Base-by-base conservation (phyloP, 2,888 invertebrate genomes). In the Leptopilina syphax region DNA sequence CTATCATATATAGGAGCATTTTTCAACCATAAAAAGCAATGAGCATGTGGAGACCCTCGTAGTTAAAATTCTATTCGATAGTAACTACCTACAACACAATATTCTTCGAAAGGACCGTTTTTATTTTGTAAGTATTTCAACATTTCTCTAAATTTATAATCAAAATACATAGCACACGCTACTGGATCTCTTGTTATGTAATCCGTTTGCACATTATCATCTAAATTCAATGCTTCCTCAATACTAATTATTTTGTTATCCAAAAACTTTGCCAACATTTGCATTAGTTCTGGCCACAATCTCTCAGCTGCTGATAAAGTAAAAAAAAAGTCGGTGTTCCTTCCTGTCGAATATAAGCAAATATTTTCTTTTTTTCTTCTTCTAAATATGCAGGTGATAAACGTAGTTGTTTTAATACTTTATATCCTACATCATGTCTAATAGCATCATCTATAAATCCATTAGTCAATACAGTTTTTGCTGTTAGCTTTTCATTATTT, bases 61-160 rank as follows among this genome's bases (percentile, higher is more conserved):
- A 41, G 34, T 66, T 66, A 41, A 66, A 66, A 66, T 66, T 66
- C 66, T 10, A 66, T 66, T 66, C 66, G 10, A 66, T 41, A 66
- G 12, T 34, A 34, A 41, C 41, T 13, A 24, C 18, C 63, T 18
- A 9, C 18, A 18, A 65, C 18, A 65, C 18, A 65, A 65, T 65
- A 18, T 18, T 65, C 18, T 24, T 9, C 18, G 9, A 65, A 65
- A 4, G 18, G n/a, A 65, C 63, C 18, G 7, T 13, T 18, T 65
- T 65, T 65, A 9, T n/a, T 18, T 65, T 24, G 18, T 65, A 65
- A 65, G 9, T 8, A 65, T 9, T 18, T n/a, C 18, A 65, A 65
- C 63, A 65, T 18, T n/a, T 44, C 44, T 44, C 44, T 44, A 44
- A 44, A 44, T 44, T 44, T 44, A 44, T 44, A 44, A 44, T 44